phyloP scores from a whole-genome alignment of 2,797 vertebrate species.

The Mus spretus region DNA sequence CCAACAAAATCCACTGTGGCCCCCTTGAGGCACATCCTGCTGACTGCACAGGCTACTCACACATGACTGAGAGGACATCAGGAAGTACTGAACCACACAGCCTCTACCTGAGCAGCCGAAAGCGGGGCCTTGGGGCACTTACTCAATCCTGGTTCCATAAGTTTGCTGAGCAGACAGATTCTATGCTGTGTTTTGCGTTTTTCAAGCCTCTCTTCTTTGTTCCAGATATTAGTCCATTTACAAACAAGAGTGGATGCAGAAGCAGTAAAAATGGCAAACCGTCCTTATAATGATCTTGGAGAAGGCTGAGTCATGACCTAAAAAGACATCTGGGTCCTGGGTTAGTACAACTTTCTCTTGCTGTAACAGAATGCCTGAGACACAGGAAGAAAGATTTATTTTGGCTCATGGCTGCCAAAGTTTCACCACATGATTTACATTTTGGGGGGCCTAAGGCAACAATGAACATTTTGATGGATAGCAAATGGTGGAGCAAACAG shows the following conservation, averaged over 20 bases:
- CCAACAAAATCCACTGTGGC: neutral
- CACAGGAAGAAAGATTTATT: neutral
- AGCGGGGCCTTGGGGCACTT: neutral
- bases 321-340: neutral
- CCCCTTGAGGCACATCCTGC: neutral
- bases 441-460: neutral
- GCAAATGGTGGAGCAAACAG: neutral
- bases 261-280: neutral
- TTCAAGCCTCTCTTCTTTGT: neutral
- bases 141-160: neutral
- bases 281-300: neutral
- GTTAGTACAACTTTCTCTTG: neutral
- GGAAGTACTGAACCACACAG: neutral
- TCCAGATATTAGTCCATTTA: neutral
- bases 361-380: neutral
- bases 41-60: neutral
- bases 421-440: neutral
- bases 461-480: neutral
- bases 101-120: neutral
- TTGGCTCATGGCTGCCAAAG: neutral
- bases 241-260: neutral
- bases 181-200: neutral
- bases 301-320: neutral
- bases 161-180: conserved; percentile 14
- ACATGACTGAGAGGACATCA: neutral